Conservation (phyloP, 2,888 invertebrate species). For the Aelia acuminata region DNA sequence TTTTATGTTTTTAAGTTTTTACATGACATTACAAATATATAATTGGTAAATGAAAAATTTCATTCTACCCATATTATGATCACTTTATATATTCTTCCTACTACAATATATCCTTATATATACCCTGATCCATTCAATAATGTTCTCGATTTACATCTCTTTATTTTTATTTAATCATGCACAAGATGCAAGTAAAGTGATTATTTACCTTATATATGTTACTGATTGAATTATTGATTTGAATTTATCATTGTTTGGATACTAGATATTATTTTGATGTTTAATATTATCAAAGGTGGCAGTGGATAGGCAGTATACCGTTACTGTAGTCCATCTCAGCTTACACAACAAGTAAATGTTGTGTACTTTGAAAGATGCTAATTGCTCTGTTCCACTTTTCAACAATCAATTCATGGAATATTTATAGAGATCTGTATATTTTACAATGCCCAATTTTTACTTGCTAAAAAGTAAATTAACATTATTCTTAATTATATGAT, state of each 20-base stretch:
- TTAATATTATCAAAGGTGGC: constrained; percentile 17
- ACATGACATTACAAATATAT: no score
- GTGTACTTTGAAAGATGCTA: constrained; percentile 42
- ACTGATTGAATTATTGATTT: neutral
- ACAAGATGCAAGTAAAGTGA: neutral
- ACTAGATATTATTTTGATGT: constrained; percentile 23
- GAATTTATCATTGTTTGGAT: neutral
- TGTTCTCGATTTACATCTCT: neutral
- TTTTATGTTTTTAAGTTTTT: no score
- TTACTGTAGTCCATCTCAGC: constrained; percentile 73
- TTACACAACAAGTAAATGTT: constrained; percentile 4
- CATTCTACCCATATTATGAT: neutral
- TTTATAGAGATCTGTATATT: neutral
- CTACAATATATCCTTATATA: no score
- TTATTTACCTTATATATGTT: neutral
- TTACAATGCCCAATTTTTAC: neutral
- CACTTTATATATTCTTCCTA: no score
- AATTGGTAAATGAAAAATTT: neutral
- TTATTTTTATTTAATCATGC: neutral
- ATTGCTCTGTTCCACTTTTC: constrained; percentile 35
- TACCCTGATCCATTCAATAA: neutral
- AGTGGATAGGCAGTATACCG: constrained; percentile 75
- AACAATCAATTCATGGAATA: neutral
- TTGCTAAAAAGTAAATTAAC: neutral
- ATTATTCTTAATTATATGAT: neutral